Evolutionary conservation across 1,140 invertebrate genomes (phyloP), one percentile per base, ranked within the genome.

Genomic region (Plodia interpunctella): DNA sequence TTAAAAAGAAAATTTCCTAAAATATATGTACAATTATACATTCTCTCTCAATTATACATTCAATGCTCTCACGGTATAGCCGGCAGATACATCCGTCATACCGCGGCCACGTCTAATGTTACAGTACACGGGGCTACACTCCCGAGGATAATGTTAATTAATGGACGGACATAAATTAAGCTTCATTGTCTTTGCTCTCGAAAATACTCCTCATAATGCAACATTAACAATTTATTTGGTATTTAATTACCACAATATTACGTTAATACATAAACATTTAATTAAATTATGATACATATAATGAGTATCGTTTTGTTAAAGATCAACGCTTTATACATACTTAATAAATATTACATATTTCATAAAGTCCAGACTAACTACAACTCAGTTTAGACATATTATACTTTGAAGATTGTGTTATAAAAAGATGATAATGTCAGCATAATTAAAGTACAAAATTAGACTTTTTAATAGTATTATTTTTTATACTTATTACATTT

Each of bases 41-140:
- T 32, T 44, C 5, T 44, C 13, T 6, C 2, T 2, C 2, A 25
- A 15, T 44, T 44, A 15, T 15, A 15, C 2, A 17, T 15, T 2
- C 15, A 44, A 44, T 44, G 13, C 15, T 44, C 38, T n/a, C 38
- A 15, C 38, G 38, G 13, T 17, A 44, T n/a, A 4, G 38, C 5
- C 38, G 15, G 15, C 13, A 44, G 5, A n/a, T 15, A 44, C 4
- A 13, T 44, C 38, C 38, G n/a, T 44, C 15, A 44, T 44, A 13
- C 2, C 38, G 3, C 4, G 2, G 32, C 32, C 8, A 1, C 38
- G 15, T 44, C 38, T 44, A 2, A n/a, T 44, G 38, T 44, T 38
- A 44, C 38, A 44, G 38, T 44, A 44, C 38, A n/a, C 38, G 38
- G 38, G 15, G 38, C n/a, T 15, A 44, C 38, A 44, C 38, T 44